Evolutionary conservation across 2,797 vertebrate genomes (phyloP).

Genomic region (Coluber constrictor): DNA sequence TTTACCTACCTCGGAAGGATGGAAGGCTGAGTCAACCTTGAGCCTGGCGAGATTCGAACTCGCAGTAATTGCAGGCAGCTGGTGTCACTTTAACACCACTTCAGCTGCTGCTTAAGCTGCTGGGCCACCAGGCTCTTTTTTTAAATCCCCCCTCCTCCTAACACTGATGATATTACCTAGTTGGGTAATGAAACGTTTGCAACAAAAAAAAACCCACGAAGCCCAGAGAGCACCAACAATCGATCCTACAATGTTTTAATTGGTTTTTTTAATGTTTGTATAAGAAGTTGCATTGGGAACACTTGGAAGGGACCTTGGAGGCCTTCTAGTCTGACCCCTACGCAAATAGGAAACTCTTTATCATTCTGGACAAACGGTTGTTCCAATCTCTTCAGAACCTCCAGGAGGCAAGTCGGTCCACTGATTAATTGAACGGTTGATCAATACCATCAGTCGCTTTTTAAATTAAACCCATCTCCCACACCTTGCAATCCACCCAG

Average conservation of each 20-base stretch:
- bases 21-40: too few relatives aligned
- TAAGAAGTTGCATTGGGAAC: neutral
- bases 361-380: neutral
- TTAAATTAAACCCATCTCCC: neutral
- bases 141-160: neutral
- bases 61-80: too few relatives aligned
- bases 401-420: neutral
- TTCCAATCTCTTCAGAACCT: neutral
- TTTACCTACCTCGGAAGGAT: too few relatives aligned
- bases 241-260: neutral
- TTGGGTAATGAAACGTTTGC: neutral
- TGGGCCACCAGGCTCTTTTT: too few relatives aligned
- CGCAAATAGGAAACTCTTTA: neutral
- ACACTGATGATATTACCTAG: neutral
- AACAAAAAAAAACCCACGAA: neutral
- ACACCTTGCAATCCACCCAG: neutral
- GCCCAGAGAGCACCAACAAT: neutral
- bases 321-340: neutral
- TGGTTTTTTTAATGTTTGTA: too few relatives aligned
- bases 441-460: neutral
- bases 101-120: too few relatives aligned
- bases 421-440: neutral
- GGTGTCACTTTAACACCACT: too few relatives aligned
- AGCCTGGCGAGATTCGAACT: too few relatives aligned
- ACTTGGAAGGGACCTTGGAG: neutral